phyloP scores from a whole-genome alignment of 92 coral and sea anemone species.

The Palythoa heliodiscus region DNA sequence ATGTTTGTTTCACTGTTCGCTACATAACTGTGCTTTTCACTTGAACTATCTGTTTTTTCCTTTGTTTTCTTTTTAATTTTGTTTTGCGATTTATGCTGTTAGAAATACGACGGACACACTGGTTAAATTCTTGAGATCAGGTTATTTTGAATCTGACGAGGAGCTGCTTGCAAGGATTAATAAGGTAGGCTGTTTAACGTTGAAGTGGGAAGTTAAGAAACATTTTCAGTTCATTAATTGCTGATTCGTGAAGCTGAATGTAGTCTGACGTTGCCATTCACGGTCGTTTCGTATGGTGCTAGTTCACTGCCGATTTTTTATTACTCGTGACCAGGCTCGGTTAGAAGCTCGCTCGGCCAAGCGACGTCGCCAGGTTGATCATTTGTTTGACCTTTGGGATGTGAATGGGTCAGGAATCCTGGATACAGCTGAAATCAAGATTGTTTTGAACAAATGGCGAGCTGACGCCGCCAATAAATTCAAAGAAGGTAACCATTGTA shows the following conservation, averaged over 20 bases:
- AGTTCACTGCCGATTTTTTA: background rate
- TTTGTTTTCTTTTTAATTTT: background rate
- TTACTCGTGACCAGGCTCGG: slow-evolving; percentile 68
- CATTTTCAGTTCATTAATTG: background rate
- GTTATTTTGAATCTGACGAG: slow-evolving; percentile 86
- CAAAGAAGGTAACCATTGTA: slow-evolving; percentile 63
- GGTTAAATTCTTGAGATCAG: slow-evolving; percentile 80
- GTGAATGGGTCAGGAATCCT: slow-evolving; percentile 82
- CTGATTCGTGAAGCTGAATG: too few species aligned
- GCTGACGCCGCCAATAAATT: slow-evolving; percentile 64
- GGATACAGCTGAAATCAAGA: slow-evolving; percentile 76
- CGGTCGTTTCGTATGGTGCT: background rate
- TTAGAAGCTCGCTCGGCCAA: slow-evolving; percentile 85
- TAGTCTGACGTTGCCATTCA: too few species aligned
- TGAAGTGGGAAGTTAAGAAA: background rate
- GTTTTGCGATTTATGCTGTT: background rate
- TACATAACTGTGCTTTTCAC: too few species aligned
- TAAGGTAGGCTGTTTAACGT: slow-evolving; percentile 56
- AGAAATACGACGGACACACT: slow-evolving; percentile 79
- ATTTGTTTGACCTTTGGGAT: slow-evolving; percentile 94
- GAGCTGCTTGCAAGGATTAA: slow-evolving; percentile 76
- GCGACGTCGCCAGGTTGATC: slow-evolving; percentile 82
- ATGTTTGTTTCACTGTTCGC: too few species aligned
- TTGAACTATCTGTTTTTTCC: too few species aligned
- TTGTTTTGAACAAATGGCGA: slow-evolving; percentile 87